These are phyloP conservation scores for Troides oblongomaculatus DNA, from an alignment of 2,888 invertebrate species.

Conservation along the genomic window DNA sequence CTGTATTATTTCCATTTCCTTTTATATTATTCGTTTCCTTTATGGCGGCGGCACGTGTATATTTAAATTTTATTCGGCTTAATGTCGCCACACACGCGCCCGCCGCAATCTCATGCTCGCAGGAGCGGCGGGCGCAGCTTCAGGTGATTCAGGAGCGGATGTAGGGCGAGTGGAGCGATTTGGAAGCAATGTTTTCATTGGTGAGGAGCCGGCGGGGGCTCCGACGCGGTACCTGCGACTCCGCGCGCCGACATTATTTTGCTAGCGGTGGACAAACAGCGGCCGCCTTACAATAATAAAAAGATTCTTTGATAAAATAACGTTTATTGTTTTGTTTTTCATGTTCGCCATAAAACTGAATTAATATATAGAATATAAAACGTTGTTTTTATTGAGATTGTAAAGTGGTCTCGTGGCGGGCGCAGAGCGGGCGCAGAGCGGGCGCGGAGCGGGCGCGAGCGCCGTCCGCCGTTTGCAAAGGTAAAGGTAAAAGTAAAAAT, in stretches of 20 bases:
- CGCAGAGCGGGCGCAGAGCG: too few species aligned
- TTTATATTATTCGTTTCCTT: slow-evolving; percentile 70
- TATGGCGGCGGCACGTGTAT: slow-evolving; percentile 68
- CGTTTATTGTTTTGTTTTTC: slow-evolving; percentile 12
- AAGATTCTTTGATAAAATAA: slow-evolving; percentile 18
- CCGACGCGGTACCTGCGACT: slow-evolving; percentile 66
- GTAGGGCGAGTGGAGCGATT: slow-evolving; percentile 69
- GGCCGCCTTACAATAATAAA: slow-evolving; percentile 27
- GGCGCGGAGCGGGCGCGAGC: too few species aligned
- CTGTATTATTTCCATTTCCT: slow-evolving; percentile 57
- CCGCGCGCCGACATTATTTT: slow-evolving; percentile 34
- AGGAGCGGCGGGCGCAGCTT: neutral
- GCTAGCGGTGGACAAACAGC: slow-evolving; percentile 27
- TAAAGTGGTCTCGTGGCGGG: neutral
- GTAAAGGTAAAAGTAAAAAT: too few species aligned
- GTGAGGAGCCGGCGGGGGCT: slow-evolving; percentile 64
- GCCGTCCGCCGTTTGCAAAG: too few species aligned
- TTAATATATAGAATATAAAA: slow-evolving; percentile 7
- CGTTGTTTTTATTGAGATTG: slow-evolving; percentile 4
- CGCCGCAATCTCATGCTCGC: slow-evolving; percentile 67
- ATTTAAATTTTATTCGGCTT: slow-evolving; percentile 79
- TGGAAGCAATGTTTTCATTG: slow-evolving; percentile 78
- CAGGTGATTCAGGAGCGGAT: slow-evolving; percentile 56
- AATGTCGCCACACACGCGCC: slow-evolving; percentile 76
- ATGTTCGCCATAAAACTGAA: slow-evolving; percentile 11